Base-by-base conservation (phyloP, 2,113 vertebrate genomes). In the Pteronura brasiliensis region DNA sequence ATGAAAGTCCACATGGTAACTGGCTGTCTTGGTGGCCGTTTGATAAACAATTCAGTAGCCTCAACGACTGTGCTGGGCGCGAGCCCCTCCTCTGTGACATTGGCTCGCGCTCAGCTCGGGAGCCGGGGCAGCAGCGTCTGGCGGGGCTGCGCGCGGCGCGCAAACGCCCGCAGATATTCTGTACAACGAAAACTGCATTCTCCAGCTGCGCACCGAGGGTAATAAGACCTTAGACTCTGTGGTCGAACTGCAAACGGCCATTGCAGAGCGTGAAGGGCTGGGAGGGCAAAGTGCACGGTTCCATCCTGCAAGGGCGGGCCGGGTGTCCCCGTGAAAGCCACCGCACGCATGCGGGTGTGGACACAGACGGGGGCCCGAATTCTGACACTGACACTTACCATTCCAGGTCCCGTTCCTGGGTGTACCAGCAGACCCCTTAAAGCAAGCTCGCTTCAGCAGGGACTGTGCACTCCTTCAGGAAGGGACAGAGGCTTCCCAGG, bases 21-120 rank as follows among this genome's bases (percentile, higher is more conserved):
- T 63, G 39, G 2, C 57, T 44, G 36, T 10, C 55, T 12, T 20
- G 25, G 29, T 42, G 57, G 15, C 57, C 7, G n/a, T 82, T 82
- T 18, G 55, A 3, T 8, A 27, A 27, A 61, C 11, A 65, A 17
- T 25, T 42, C 25, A 44, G 14, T 11, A 31, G 17, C 59, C 81
- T 63, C 15, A 84, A 31, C 4, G 98, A 98, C 96, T 98, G 98
- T 39, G 74, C 98, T 29, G 94, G 39, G 63, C 34, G 4, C 97
- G 44, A 6, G 88, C 98, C 6, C 12, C 11, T 5, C 6, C 3
- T 3, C 65, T 6, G 12, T 6, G 61, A 63, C 12, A 63, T 27
- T 0, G 3, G 39, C 23, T 44, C 25, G 13, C 39, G 39, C 72
- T 15, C 6, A 1, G 25, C 25, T 13, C 3, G 3, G 5, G 12